Conservation (phyloP, 2,797 vertebrate genomes). For the Epinephelus malabaricus region DNA sequence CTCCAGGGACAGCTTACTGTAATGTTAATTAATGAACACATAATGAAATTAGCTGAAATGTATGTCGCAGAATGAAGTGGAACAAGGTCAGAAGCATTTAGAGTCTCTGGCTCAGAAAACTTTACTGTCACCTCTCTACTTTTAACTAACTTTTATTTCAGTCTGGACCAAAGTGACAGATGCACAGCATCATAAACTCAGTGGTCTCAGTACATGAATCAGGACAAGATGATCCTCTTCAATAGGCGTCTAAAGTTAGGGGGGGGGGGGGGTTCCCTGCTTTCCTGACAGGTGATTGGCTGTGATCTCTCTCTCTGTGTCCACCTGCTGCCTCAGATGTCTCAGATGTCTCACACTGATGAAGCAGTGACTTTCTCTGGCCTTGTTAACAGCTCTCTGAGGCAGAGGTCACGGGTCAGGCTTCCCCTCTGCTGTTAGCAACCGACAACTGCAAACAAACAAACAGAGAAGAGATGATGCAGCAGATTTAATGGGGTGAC, state of each 20-base stretch:
- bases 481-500: neutral
- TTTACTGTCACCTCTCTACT: neutral
- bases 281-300: conserved; percentile 29
- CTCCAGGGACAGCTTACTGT: conserved; percentile 16
- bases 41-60: conserved; percentile 32
- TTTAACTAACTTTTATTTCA: neutral
- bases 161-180: no score
- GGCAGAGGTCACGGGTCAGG: conserved; percentile 47
- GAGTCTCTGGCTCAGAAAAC: conserved; percentile 3
- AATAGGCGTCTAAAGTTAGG: neutral
- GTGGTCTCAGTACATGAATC: neutral
- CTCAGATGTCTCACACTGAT: conserved; percentile 56
- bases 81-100: conserved; percentile 21
- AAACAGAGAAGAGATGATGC: neutral
- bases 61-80: neutral
- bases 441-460: conserved; percentile 23
- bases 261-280: neutral
- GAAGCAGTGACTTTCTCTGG: conserved; percentile 50
- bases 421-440: conserved; percentile 17
- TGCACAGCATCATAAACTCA: no score
- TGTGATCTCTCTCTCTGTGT: neutral
- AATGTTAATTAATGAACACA: conserved; percentile 39
- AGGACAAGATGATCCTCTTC: neutral
- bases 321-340: conserved; percentile 44
- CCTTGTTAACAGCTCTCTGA: conserved; percentile 53